Base-by-base conservation (phyloP, 2,113 vertebrate genomes). In the Trogon melanurus region DNA sequence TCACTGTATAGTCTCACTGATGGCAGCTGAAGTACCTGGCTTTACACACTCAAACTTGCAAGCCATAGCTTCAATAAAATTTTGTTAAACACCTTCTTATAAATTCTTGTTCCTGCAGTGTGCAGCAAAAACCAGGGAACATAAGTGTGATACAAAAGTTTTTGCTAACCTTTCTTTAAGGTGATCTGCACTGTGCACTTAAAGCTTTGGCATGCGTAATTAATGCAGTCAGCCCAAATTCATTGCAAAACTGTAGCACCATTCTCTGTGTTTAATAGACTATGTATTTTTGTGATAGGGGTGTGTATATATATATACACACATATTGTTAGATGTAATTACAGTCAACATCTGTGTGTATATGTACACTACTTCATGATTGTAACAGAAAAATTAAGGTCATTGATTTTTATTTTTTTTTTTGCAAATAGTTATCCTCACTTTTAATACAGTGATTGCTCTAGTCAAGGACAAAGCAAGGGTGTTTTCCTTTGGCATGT, bases 401-500 rank as follows among this genome's bases (percentile, higher is more conserved):
- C 64, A 66, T 41, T 65, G n/a, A 72, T 89, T 41, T 65, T 64
- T 17, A 25, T 73, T 79, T 75, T 34, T 29, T 34, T 29, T 56
- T 73, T 66, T 5, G 41, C 7, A 32, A 45, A 76, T 50, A 47
- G 53, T 79, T 71, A 69, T 47, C 50, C 29, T n/a, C 5, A 27
- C 19, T 96, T 85, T 60, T 90, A 88, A 80, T 83, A 30, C 47
- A 2, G 0, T 48, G 53, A 34, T 79, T 2, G 0, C 66, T 67
- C 51, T 48, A 13, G 16, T 7, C 41, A 93, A 95, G 92, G 78
- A 60, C 80, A 85, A 82, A 87, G 58, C 73, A 91, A 94, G 90
- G 79, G 21, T 50, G 4, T 62, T 92, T 79, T 75, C 53, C 38
- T 60, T 0, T 1, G 61, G 18, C 34, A 11, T 21, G 14, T 32